Conservation (phyloP, 2,888 invertebrate species). For the Drosophila rubida region DNA sequence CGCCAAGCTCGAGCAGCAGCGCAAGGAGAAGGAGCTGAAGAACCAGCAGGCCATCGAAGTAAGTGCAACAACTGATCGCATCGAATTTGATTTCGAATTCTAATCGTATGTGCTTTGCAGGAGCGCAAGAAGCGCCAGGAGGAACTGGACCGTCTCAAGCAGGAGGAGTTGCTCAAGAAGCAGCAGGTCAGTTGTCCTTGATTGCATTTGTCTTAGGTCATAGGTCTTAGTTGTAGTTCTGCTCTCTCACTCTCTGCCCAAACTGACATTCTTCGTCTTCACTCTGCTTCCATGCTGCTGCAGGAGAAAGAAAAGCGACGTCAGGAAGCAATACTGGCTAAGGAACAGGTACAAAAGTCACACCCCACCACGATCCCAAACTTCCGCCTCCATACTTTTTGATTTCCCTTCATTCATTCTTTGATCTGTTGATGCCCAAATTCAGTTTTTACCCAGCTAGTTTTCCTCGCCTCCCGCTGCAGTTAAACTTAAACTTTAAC, state of each 20-base stretch:
- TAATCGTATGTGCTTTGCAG: no score
- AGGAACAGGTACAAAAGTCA: slow-evolving; percentile 92
- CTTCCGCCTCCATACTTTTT: neutral
- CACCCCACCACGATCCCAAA: neutral
- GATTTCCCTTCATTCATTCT: neutral
- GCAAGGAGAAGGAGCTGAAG: slow-evolving; percentile 92
- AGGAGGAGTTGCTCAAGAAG: slow-evolving; percentile 93
- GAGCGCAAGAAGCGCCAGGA: slow-evolving; percentile 94
- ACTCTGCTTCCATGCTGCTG: slow-evolving; percentile 73
- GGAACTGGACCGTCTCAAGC: slow-evolving; percentile 92
- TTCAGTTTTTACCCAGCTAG: neutral
- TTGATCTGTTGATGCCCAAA: no score
- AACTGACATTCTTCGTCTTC: slow-evolving; percentile 47
- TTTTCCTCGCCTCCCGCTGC: neutral
- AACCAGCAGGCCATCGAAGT: slow-evolving; percentile 96
- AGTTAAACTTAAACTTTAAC: neutral
- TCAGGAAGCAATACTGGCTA: slow-evolving; percentile 94
- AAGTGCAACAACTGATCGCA: slow-evolving; percentile 42
- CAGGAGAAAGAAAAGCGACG: slow-evolving; percentile 96
- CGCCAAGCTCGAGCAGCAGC: slow-evolving; percentile 93
- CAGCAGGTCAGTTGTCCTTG: slow-evolving; percentile 89
- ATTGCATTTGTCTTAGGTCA: slow-evolving; percentile 4
- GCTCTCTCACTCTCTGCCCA: no score
- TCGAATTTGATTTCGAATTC: no score
- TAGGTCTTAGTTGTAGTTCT: slow-evolving; percentile 20